These are phyloP conservation scores for Rhinella marina DNA, from an alignment of 2,797 vertebrate species.

Conservation along the genomic window DNA sequence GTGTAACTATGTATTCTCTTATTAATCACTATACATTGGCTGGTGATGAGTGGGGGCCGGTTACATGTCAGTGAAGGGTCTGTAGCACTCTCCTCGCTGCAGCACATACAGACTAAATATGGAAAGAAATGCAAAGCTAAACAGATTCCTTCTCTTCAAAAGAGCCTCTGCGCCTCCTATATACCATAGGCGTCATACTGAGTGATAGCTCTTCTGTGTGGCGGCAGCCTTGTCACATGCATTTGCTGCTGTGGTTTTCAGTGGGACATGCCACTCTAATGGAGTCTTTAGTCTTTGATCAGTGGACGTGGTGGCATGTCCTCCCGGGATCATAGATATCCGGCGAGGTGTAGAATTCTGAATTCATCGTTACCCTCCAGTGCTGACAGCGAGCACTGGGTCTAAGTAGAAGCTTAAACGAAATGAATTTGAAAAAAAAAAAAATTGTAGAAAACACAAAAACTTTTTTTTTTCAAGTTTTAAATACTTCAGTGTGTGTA, in stretches of 20 bases:
- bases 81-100: neutral
- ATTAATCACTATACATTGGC: too few relatives aligned
- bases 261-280: neutral
- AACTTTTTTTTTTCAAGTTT: too few relatives aligned
- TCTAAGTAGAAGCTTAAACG: too few relatives aligned
- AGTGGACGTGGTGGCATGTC: too few relatives aligned
- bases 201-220: neutral
- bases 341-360: too few relatives aligned
- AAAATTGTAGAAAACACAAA: too few relatives aligned
- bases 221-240: neutral
- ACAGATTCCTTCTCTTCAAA: conserved; percentile 10
- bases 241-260: neutral
- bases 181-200: neutral
- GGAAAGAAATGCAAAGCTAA: conserved; percentile 15
- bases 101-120: conserved; percentile 8
- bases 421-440: too few relatives aligned
- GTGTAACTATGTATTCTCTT: too few relatives aligned
- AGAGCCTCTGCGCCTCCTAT: neutral
- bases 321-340: too few relatives aligned
- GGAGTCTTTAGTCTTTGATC: neutral
- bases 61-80: neutral
- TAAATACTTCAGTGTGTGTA: too few relatives aligned
- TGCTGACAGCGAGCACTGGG: too few relatives aligned
- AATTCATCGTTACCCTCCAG: too few relatives aligned
- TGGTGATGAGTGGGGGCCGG: neutral